Base-by-base conservation (phyloP, 2,113 vertebrate genomes). In the Pandion haliaetus region DNA sequence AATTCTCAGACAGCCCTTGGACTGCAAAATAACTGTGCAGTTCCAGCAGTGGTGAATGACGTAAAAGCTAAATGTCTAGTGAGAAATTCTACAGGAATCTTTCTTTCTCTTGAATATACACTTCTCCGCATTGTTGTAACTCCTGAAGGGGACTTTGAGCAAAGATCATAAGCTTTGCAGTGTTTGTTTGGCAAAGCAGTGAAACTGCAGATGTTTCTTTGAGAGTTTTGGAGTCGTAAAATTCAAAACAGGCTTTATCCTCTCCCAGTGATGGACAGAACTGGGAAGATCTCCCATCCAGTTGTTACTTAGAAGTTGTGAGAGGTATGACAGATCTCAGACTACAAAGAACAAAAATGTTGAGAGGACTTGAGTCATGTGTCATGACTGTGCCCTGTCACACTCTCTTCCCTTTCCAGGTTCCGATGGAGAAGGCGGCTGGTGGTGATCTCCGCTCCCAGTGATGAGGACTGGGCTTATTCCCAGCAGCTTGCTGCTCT, bases 381-480 rank as follows among this genome's bases (percentile, higher is more conserved):
- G 32, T 29, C 45, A 65, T 24, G 10, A 74, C 19, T 1, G 1
- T 42, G 36, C n/a, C 49, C 78, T 65, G 42, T 25, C 9, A 6
- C 69, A 14, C 61, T 76, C 55, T 95, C 55, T 42, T 90, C 82
- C 79, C 78, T 93, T 98, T 93, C 80, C 91, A 99, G 99, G 97
- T 99, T 99, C 98, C 99, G 99, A 47, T 99, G 99, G 99, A 99
- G 99, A 95, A 98, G 99, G 77, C 98, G 99, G 61, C 97, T 99
- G 80, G 99, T 99, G 88, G 98, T 99, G 93, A 99, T 99, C 97
- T 99, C 99, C 45, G 98, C 99, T 87, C 99, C 99, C 76, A 99
- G 88, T 42, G 99, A 99, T 78, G 99, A 99, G 97, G 99, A 99
- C 82, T 99, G 99, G 99, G 99, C 99, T 92, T 99, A 99, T 97